Evolutionary conservation across 1,140 invertebrate species (phyloP), one percentile per base, ranked within the genome.

Genomic region (Drosophila sechellia): DNA sequence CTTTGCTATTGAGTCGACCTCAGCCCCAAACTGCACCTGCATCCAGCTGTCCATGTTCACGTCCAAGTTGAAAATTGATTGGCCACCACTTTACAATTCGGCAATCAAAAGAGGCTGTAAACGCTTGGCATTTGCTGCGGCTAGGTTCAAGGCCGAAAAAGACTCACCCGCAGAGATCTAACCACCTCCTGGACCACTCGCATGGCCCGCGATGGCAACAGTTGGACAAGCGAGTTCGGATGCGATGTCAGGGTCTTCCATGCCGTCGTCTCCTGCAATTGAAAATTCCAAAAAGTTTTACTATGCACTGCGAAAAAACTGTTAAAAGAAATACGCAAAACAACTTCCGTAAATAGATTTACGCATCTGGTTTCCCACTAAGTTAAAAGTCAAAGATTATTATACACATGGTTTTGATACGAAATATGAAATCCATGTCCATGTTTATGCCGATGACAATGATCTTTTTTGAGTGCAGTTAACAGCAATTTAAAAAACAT

Each of bases 111-210:
- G 57, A 40, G 35, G 20, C 45, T 48, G 10, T 63, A 20, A 43
- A n/a, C 17, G n/a, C 35, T 53, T 49, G 46, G 34, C 53, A 76
- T 60, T 55, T 71, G 25, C 31, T 20, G 25, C 13, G 31, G 20
- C 39, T 13, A 42, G 46, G 52, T 43, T 50, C 63, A 77, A 69
- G 74, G 63, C 43, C 56, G 45, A 1, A 15, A 27, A 34, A 37
- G 40, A 79, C 91, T 92, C 78, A 92, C 91, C 70, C 91, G 79
- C 52, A 92, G 58, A 61, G 87, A 91, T 50, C 91, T 59, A 60
- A 92, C 91, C 60, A 92, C 91, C 72, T 92, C 91, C 77, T 92
- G 91, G 43, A 92, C 91, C 56, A 92, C 91, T 25, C 89, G 85
- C 91, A 92, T 92, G 34, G 91, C 91, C 11, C 91, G 77, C 63